Conservation (phyloP, 2,113 vertebrate species). For the Neopipo cinnamomea region DNA sequence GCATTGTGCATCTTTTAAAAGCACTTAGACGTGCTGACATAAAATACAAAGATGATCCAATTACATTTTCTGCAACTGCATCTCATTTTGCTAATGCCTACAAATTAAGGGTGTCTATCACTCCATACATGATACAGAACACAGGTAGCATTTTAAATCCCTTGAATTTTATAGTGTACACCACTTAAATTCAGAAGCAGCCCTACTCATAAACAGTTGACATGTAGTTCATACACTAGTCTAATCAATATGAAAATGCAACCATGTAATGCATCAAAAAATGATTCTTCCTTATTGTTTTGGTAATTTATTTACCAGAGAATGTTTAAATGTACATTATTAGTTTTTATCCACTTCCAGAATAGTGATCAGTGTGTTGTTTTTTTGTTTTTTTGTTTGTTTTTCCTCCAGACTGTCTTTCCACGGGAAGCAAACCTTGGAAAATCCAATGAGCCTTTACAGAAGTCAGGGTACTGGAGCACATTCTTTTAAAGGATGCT, state of each 20-base stretch:
- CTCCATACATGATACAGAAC: background rate
- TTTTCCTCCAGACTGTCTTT: background rate
- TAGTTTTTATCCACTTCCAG: background rate
- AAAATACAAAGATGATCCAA: constrained; percentile 67
- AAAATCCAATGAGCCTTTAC: background rate
- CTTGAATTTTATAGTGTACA: constrained; percentile 29
- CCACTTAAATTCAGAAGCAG: constrained; percentile 25
- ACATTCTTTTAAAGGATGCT: background rate
- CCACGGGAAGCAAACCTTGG: background rate
- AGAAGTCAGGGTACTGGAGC: background rate
- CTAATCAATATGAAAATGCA: constrained; percentile 53
- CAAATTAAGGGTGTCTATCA: constrained; percentile 69
- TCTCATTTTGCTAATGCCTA: constrained; percentile 71
- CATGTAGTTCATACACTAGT: constrained; percentile 23
- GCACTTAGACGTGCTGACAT: constrained; percentile 47
- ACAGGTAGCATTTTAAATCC: constrained; percentile 34
- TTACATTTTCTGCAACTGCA: constrained; percentile 62
- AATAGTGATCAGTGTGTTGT: background rate
- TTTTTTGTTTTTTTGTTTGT: background rate
- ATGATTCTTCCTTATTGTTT: background rate
- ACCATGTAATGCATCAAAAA: background rate
- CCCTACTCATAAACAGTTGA: constrained; percentile 17
- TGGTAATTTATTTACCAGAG: background rate
- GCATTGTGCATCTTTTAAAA: constrained; percentile 20
- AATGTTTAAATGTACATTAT: background rate